Evolutionary conservation across 30 jellyfish, hydroid and myxozoan genomes (phyloP), one percentile per base, ranked within the genome.

Genomic region (Cassiopea xamachana): DNA sequence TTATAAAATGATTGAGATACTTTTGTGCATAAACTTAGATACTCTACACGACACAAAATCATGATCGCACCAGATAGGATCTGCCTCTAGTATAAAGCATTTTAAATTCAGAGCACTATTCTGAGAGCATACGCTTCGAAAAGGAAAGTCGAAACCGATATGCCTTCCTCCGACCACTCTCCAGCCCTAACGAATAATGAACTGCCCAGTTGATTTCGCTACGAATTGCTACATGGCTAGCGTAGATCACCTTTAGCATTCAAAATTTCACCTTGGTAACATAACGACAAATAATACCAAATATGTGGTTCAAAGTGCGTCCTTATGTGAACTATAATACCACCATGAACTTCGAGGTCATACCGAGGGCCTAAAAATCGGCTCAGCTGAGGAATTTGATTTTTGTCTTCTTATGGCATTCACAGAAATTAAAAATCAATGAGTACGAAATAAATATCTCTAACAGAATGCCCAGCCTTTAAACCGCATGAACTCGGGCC

Each of bases 321-420:
- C 43, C 19, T 8, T 62, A 17, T 14, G 74, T 8, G 74, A 62
- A 62, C 7, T 62, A 62, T 4, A 62, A 6, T 17, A 27, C 14
- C 19, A 62, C 7, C 19, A 13, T 14, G 14, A 62, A 62, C 27
- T 17, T 27, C 80, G 59, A 71, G 59, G 19, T 71, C 80, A 27
- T 55, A 71, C 58, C 80, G 80, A 71, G 80, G 80, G 80, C 80
- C 80, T 71, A 71, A 71, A 43, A 1, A 3, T 71, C 55, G 55
- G 80, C 80, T 71, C 1, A 71, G 43, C 80, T 27, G 55, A 71
- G 80, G 80, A 15, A 27, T 44, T 71, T 71, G 80, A 71, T 71
- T 71, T 71, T 71, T 71, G 80, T 17, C 55, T 44, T 43, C 55
- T 71, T 16, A 4, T 71, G 51, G 17, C 39, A 2, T 71, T 71